phyloP scores from a whole-genome alignment of 1,140 invertebrate genomes.

The Drosophila melanogaster region DNA sequence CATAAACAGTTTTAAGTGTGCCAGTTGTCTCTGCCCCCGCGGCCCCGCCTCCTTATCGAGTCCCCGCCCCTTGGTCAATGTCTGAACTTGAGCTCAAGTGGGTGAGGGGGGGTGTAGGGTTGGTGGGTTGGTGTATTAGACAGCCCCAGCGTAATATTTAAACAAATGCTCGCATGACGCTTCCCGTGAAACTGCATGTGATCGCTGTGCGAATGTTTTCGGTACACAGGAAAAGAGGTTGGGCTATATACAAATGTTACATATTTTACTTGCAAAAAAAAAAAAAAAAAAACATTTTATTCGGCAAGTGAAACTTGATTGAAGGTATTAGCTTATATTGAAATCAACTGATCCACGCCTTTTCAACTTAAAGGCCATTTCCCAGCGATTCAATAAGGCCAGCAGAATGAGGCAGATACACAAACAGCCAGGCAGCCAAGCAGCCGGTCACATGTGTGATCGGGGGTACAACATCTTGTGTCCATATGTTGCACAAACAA shows the following conservation, averaged over 20 bases:
- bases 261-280: too few species aligned
- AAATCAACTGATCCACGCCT: too few species aligned
- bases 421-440: neutral
- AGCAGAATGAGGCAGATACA: conserved; percentile 10
- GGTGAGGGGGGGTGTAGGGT: neutral
- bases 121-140: neutral
- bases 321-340: too few species aligned
- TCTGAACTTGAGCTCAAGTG: conserved; percentile 55
- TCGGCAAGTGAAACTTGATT: too few species aligned
- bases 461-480: conserved; percentile 71
- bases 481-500: conserved; percentile 78
- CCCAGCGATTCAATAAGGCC: neutral
- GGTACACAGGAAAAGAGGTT: neutral
- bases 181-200: conserved; percentile 53
- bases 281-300: too few species aligned
- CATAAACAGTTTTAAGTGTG: conserved; percentile 42
- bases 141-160: conserved; percentile 44
- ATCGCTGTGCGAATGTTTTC: conserved; percentile 12
- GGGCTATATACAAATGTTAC: too few species aligned
- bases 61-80: conserved; percentile 7
- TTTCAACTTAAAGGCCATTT: neutral
- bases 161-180: conserved; percentile 50
- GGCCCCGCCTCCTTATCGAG: neutral
- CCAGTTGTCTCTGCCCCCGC: conserved; percentile 36
- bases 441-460: conserved; percentile 59